Evolutionary conservation across 2,113 vertebrate species (phyloP).

Genomic region (Tupaia chinensis): DNA sequence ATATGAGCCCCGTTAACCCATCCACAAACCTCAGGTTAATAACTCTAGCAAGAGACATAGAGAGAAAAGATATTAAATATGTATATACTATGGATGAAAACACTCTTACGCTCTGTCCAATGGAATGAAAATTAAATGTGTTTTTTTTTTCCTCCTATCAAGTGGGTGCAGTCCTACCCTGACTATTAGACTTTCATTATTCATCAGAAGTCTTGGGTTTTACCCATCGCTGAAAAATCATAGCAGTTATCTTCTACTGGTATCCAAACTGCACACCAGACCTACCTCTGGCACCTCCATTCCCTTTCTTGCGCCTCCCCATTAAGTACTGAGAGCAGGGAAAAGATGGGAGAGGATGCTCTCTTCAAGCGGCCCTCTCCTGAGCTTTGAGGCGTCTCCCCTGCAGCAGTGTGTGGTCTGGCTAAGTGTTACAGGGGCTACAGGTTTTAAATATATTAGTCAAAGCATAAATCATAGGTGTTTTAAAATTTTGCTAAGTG

Average conservation of each 20-base stretch:
- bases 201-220: slow-evolving; percentile 37
- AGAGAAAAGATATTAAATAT: slow-evolving; percentile 23
- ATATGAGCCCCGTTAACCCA: not conserved
- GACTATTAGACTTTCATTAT: not conserved
- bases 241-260: not conserved
- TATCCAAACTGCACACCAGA: not conserved
- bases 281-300: not conserved
- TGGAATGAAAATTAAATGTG: not conserved
- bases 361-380: not conserved
- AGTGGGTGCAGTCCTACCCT: not conserved
- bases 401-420: not conserved
- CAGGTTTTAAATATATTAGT: not conserved
- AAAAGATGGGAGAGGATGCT: not conserved
- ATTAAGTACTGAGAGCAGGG: not conserved
- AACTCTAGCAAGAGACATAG: slow-evolving; percentile 26
- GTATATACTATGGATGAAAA: slow-evolving; percentile 5
- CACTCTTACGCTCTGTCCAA: not conserved
- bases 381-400: not conserved
- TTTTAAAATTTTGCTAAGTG: slow-evolving; percentile 9
- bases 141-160: not conserved
- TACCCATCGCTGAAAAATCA: slow-evolving; percentile 33
- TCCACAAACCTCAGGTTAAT: slow-evolving; percentile 13
- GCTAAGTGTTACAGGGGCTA: not conserved
- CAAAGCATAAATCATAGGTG: not conserved
- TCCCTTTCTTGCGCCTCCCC: not conserved